Percentiles rank a stretch among this genome's conserved stretches.
These are phyloP conservation scores for Thalassophryne amazonica DNA, from an alignment of 2,797 vertebrate genomes.

Conservation along the genomic window DNA sequence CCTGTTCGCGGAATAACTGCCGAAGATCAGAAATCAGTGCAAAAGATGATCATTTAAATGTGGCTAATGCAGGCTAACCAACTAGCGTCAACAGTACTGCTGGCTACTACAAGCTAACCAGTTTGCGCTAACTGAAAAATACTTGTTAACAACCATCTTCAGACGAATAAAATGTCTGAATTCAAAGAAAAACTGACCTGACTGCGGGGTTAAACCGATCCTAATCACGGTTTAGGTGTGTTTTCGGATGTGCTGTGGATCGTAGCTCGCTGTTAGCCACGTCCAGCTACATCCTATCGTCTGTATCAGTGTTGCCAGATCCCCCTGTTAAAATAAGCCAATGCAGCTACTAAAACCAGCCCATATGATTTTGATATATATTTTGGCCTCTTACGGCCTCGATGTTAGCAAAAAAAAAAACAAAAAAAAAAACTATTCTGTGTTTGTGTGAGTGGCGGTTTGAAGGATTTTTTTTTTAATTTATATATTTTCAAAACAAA, in stretches of 20 bases:
- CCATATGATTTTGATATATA: too few relatives aligned
- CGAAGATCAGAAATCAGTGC: not conserved
- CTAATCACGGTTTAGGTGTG: constrained; percentile 7
- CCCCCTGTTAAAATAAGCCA: too few relatives aligned
- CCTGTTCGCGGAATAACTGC: too few relatives aligned
- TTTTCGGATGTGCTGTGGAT: constrained; percentile 38
- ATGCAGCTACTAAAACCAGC: too few relatives aligned
- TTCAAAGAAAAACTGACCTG: constrained; percentile 38
- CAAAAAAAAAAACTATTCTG: too few relatives aligned
- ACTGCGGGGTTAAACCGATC: constrained; percentile 12
- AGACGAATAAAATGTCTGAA: not conserved
- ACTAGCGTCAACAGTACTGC: constrained; percentile 19
- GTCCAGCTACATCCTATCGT: constrained; percentile 71
- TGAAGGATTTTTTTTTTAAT: too few relatives aligned
- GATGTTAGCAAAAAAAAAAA: too few relatives aligned
- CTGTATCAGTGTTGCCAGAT: too few relatives aligned
- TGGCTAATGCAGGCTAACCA: constrained; percentile 18
- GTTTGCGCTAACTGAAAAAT: constrained; percentile 3
- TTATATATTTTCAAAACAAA: too few relatives aligned
- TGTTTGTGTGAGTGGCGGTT: too few relatives aligned
- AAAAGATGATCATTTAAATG: constrained; percentile 4
- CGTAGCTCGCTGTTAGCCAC: constrained; percentile 61
- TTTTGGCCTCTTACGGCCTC: too few relatives aligned
- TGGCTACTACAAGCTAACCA: constrained; percentile 55
- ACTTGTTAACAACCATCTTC: not conserved